Percentiles rank a stretch among this genome's conserved stretches.
Conservation (phyloP, 2,113 vertebrate genomes). For the Recurvirostra avosetta region DNA sequence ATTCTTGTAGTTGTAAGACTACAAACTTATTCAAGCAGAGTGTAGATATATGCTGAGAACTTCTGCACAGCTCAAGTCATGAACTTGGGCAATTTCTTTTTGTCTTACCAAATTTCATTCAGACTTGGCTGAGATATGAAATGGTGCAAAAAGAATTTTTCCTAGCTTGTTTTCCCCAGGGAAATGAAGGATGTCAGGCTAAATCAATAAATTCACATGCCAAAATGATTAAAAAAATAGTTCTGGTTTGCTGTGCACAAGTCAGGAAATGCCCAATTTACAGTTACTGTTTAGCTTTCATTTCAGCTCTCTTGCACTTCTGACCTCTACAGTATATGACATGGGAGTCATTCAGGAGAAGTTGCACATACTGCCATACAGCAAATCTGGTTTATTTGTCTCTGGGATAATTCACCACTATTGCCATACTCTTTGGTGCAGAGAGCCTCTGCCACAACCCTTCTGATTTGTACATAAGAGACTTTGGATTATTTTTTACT, state of each 20-base stretch:
- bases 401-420: background rate
- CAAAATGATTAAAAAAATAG: background rate
- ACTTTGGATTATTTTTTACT: background rate
- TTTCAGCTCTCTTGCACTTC: background rate
- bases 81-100: background rate
- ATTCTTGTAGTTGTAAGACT: background rate
- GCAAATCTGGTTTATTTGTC: background rate
- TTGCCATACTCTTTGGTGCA: background rate
- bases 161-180: background rate
- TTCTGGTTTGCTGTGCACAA: background rate
- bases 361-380: background rate
- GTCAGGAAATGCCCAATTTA: background rate
- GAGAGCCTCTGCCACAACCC: background rate
- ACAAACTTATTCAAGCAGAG: background rate
- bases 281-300: background rate
- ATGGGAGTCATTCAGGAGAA: background rate
- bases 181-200: background rate
- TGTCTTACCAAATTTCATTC: background rate
- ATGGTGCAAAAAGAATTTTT: background rate
- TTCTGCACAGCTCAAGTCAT: background rate
- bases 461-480: background rate
- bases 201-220: background rate
- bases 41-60: background rate
- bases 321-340: background rate
- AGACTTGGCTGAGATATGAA: background rate